Evolutionary conservation across 92 coral and sea anemone species (phyloP).

Genomic region (Porites evermanni): DNA sequence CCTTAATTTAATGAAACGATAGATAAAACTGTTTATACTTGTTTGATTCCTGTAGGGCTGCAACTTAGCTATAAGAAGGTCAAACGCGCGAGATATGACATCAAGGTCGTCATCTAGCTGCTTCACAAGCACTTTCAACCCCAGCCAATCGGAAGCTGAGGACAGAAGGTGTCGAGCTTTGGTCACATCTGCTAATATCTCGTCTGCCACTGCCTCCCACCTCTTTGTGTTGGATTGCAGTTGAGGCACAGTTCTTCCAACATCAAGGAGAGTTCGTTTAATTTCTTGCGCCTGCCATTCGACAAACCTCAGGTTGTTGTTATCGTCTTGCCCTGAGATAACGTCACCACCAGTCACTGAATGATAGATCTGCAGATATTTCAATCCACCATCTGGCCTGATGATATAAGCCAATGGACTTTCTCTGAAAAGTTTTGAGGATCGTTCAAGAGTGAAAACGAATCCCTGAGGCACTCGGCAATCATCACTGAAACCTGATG

Average conservation of each 20-base stretch:
- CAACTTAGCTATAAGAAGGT: conserved; percentile 10
- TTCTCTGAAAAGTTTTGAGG: conserved; percentile 1
- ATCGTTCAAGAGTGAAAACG: neutral
- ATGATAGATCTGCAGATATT: conserved; percentile 2
- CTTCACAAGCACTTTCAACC: neutral
- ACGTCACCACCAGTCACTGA: conserved; percentile 14
- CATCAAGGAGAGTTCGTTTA: conserved; percentile 1
- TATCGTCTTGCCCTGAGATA: neutral
- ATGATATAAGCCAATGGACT: neutral
- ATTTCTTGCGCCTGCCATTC: conserved; percentile 11
- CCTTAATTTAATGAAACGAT: neutral
- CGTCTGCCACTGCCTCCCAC: neutral
- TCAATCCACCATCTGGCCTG: neutral
- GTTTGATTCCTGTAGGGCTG: conserved; percentile 24
- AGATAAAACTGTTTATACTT: neutral
- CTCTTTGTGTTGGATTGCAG: neutral
- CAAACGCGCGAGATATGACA: conserved; percentile 9
- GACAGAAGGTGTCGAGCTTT: conserved; percentile 12
- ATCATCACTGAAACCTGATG: neutral
- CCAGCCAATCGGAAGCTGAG: neutral
- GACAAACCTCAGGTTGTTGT: conserved; percentile 3
- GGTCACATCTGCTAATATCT: neutral
- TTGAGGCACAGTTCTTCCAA: conserved; percentile 8
- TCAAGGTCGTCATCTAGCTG: conserved; percentile 7
- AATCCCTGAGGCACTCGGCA: conserved; percentile 10